These are phyloP conservation scores for Hipposideros armiger DNA, from an alignment of 2,113 vertebrate genomes.

Conservation along the genomic window DNA sequence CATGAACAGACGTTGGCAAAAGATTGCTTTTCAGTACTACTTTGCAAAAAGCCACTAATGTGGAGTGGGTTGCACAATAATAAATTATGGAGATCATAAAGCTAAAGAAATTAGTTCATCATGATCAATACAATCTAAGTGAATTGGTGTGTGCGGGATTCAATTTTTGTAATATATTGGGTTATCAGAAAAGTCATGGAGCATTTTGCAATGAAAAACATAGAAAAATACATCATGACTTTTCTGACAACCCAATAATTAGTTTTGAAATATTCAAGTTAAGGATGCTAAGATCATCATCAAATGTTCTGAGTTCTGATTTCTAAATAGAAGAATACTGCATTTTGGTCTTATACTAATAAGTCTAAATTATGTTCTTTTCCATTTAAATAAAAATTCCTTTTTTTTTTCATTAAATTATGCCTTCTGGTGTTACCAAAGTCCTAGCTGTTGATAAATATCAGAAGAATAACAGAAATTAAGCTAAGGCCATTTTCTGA, in stretches of 20 bases:
- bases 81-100: constrained; percentile 78
- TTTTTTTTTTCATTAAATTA: constrained; percentile 69
- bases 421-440: constrained; percentile 73
- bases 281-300: constrained; percentile 44
- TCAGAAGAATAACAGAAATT: constrained; percentile 63
- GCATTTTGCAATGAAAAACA: too few relatives aligned
- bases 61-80: background rate
- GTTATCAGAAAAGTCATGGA: too few relatives aligned
- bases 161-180: constrained; percentile 53
- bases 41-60: constrained; percentile 62
- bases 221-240: too few relatives aligned
- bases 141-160: constrained; percentile 56
- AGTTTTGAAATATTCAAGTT: constrained; percentile 81
- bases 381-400: constrained; percentile 57
- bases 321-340: constrained; percentile 56
- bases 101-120: constrained; percentile 73
- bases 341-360: constrained; percentile 69
- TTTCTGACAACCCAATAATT: background rate
- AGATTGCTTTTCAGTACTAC: constrained; percentile 54
- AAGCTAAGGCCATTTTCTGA: constrained; percentile 72
- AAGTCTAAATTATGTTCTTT: constrained; percentile 71
- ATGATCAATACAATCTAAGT: constrained; percentile 67
- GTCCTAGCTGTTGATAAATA: constrained; percentile 67
- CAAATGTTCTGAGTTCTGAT: constrained; percentile 30
- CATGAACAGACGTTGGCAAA: constrained; percentile 55